Evolutionary conservation across 2,797 vertebrate species (phyloP).

Genomic region (Poecilia gillii): DNA sequence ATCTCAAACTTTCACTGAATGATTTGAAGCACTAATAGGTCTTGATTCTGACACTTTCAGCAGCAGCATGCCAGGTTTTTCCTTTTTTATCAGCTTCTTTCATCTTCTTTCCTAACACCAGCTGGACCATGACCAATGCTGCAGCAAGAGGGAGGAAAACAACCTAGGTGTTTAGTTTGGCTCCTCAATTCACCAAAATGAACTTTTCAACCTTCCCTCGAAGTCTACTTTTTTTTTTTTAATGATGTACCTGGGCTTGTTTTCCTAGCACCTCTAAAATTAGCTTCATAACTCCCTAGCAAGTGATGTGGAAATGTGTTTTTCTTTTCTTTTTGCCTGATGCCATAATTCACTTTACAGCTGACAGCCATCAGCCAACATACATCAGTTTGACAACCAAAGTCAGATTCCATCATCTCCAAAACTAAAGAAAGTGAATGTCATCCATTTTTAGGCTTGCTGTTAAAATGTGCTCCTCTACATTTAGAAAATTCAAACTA

Average conservation of each 20-base stretch:
- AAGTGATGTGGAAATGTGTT: constrained; percentile 11
- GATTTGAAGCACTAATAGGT: constrained; percentile 6
- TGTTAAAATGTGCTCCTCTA: not conserved
- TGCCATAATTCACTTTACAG: constrained; percentile 11
- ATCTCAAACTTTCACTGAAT: constrained; percentile 13
- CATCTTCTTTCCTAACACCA: constrained; percentile 59
- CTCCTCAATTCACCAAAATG: constrained; percentile 48
- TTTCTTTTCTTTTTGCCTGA: constrained; percentile 5
- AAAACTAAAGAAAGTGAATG: not conserved
- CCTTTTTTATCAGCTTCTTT: constrained; percentile 67
- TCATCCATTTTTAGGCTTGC: not conserved
- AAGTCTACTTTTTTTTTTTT: constrained; percentile 16
- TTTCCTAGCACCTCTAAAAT: constrained; percentile 31
- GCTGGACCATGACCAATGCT: constrained; percentile 57
- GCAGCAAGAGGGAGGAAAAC: constrained; percentile 56
- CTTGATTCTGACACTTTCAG: constrained; percentile 16
- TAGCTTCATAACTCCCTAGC: constrained; percentile 12
- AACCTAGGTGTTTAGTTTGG: constrained; percentile 67
- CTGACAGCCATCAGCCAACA: constrained; percentile 3
- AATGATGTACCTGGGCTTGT: constrained; percentile 38
- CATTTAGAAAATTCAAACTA: not conserved
- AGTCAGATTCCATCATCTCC: not conserved
- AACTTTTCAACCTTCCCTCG: constrained; percentile 61
- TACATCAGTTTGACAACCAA: constrained; percentile 9
- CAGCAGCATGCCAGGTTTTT: constrained; percentile 22